phyloP scores from a whole-genome alignment of 2,888 invertebrate species.

The Clistopyga incitator region DNA sequence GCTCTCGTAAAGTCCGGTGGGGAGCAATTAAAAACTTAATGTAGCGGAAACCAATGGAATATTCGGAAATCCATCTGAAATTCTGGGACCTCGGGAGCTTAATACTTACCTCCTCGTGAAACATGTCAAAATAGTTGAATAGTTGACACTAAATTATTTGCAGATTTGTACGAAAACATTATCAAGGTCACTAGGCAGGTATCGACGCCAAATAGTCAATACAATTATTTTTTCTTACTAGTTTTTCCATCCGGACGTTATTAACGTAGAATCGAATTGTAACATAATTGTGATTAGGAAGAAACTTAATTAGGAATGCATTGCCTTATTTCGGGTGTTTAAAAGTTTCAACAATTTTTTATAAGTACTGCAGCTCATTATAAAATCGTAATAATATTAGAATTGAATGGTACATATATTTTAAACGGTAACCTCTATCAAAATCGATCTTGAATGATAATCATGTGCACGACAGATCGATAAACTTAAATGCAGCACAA shows the following conservation, averaged over 20 bases:
- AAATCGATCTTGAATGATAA: background rate
- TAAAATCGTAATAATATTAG: too few relatives aligned
- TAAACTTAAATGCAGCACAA: background rate
- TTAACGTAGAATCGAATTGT: background rate
- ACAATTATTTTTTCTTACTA: background rate
- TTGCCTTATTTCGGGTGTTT: too few relatives aligned
- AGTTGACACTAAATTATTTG: background rate
- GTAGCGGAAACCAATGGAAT: conserved; percentile 17
- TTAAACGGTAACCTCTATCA: background rate
- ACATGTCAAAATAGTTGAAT: background rate
- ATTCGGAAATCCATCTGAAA: conserved; percentile 3
- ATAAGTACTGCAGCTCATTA: too few relatives aligned
- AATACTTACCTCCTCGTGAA: background rate
- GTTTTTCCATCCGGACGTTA: background rate
- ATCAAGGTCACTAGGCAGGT: background rate
- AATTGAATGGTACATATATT: too few relatives aligned
- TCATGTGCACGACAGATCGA: background rate
- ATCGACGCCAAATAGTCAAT: background rate
- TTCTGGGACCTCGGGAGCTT: background rate
- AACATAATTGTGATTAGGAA: too few relatives aligned
- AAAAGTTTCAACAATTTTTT: too few relatives aligned
- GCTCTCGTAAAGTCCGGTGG: conserved; percentile 8
- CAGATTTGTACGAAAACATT: conserved; percentile 9
- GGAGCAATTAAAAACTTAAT: conserved; percentile 45
- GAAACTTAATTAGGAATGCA: too few relatives aligned